A percentile compares a stretch with the other conserved stretches of the same genome.
phyloP scores from a whole-genome alignment of 2,888 invertebrate species.

The Philereme transversata region DNA sequence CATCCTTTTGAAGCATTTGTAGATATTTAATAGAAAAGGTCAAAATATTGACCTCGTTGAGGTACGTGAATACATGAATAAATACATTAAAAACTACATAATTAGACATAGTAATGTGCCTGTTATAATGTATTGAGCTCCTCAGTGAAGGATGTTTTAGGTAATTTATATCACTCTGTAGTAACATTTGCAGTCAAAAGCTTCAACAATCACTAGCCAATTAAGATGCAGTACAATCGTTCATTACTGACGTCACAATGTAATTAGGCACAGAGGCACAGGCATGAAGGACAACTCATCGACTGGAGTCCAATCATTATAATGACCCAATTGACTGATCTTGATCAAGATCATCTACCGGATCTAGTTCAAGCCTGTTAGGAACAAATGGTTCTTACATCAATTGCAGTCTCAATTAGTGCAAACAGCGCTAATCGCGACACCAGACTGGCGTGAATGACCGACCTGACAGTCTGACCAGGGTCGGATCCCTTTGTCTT shows the following conservation, averaged over 20 bases:
- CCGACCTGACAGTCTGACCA: constrained; percentile 50
- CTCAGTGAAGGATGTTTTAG: neutral
- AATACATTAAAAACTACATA: no score
- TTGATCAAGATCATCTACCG: constrained; percentile 49
- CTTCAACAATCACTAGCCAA: constrained; percentile 13
- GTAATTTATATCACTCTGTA: neutral
- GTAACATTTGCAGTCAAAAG: constrained; percentile 1
- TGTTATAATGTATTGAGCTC: no score
- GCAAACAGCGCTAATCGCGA: constrained; percentile 63
- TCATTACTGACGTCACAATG: constrained; percentile 26
- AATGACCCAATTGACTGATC: constrained; percentile 60
- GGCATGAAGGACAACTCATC: constrained; percentile 26
- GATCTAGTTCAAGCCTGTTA: constrained; percentile 47
- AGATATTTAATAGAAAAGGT: neutral
- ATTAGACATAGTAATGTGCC: no score
- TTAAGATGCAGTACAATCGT: constrained; percentile 16
- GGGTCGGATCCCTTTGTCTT: constrained; percentile 33
- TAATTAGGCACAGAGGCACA: constrained; percentile 24
- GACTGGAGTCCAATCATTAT: constrained; percentile 40
- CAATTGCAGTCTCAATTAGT: constrained; percentile 51
- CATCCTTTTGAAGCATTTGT: neutral
- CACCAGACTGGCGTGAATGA: constrained; percentile 72
- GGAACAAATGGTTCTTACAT: constrained; percentile 31
- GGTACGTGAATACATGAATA: no score
- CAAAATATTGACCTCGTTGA: neutral